A percentile compares a stretch with the other conserved stretches of the same genome.
phyloP scores from a whole-genome alignment of 2,113 vertebrate genomes.

The Gnathonemus echidnorhynchus region DNA sequence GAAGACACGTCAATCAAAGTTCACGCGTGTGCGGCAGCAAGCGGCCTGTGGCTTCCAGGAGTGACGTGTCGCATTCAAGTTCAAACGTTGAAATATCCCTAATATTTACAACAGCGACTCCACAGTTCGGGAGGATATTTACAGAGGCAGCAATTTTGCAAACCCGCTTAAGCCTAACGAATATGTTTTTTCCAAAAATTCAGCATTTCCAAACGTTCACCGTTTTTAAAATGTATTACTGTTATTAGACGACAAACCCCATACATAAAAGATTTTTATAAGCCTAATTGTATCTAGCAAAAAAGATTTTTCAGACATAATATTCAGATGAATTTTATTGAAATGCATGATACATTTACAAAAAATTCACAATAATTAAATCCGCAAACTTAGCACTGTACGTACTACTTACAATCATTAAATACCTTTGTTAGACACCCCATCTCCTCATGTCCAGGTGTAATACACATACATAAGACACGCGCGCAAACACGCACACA shows the following conservation, averaged over 20 bases:
- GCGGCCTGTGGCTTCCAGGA: slow-evolving; percentile 33
- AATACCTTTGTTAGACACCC: slow-evolving; percentile 34
- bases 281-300: not conserved
- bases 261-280: not conserved
- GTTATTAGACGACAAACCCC: not conserved
- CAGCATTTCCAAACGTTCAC: not conserved
- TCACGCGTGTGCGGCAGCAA: not conserved
- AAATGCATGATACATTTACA: slow-evolving; percentile 60
- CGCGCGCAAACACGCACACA: not conserved
- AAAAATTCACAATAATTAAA: slow-evolving; percentile 54
- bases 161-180: not conserved
- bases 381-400: slow-evolving; percentile 47
- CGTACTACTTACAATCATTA: slow-evolving; percentile 39
- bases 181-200: not conserved
- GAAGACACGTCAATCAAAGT: slow-evolving; percentile 31
- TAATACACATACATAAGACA: not conserved
- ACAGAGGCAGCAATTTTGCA: not conserved
- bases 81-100: not conserved
- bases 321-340: slow-evolving; percentile 59
- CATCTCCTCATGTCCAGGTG: not conserved
- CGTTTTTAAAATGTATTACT: not conserved
- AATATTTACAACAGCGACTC: slow-evolving; percentile 3
- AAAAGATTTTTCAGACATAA: not conserved
- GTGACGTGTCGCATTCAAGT: slow-evolving; percentile 60
- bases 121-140: not conserved